These are phyloP conservation scores for Rhinolophus sinicus DNA, from an alignment of 2,113 vertebrate genomes.

Conservation along the genomic window DNA sequence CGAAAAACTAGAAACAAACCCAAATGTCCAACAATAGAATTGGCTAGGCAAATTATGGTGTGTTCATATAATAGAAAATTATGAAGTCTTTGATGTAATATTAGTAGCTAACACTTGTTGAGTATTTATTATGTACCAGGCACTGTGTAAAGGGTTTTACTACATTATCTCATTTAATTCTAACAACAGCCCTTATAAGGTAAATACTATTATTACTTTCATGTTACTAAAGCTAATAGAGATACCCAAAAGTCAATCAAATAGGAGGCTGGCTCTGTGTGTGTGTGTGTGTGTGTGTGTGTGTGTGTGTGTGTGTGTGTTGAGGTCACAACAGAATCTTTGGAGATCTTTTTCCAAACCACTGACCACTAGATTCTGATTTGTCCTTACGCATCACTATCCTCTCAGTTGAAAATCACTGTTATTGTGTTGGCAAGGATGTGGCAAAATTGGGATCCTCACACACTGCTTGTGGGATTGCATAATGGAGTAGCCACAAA, in stretches of 20 bases:
- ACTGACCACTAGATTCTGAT: background rate
- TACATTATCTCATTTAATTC: constrained; percentile 32
- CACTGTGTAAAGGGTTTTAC: background rate
- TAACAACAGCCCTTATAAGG: background rate
- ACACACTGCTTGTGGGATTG: background rate
- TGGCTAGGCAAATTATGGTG: background rate
- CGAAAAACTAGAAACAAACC: background rate
- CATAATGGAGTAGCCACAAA: background rate
- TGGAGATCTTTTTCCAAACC: background rate
- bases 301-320: background rate
- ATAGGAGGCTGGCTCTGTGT: background rate
- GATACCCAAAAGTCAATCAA: background rate
- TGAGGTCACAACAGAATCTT: background rate
- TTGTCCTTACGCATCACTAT: background rate
- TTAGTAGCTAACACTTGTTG: background rate
- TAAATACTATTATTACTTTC: background rate
- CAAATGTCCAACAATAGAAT: background rate
- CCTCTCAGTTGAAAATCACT: constrained; percentile 16
- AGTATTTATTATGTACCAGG: background rate
- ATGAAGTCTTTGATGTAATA: background rate
- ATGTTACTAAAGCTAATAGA: background rate
- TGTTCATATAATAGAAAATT: background rate
- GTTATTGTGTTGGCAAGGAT: background rate
- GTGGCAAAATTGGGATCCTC: background rate
- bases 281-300: background rate